Conservation (phyloP, 2,797 vertebrate species). For the Hoplostethus atlanticus region DNA sequence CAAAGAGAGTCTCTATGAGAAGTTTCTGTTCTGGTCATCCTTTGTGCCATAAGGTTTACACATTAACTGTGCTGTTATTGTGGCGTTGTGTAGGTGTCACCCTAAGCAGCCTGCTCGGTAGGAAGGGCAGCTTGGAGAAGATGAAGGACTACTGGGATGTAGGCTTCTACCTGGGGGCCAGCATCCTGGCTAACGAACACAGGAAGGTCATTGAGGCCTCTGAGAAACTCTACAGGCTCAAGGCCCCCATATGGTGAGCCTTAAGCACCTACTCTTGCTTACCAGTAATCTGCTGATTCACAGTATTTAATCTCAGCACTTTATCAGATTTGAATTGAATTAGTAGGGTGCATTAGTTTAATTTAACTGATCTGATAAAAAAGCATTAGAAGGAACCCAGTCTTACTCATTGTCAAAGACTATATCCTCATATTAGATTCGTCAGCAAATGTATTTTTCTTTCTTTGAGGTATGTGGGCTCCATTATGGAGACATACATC, state of each 20-base stretch:
- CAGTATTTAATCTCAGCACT: not conserved
- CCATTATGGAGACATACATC: conserved; percentile 93
- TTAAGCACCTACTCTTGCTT: not conserved
- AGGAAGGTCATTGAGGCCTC: conserved; percentile 90
- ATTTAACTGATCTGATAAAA: not conserved
- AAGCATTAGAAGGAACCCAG: not conserved
- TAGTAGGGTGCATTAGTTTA: too few species aligned
- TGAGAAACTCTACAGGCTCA: conserved; percentile 92
- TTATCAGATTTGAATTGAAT: too few species aligned
- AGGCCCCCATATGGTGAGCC: conserved; percentile 90
- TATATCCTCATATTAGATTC: too few species aligned
- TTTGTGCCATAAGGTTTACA: not conserved
- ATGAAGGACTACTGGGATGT: conserved; percentile 95
- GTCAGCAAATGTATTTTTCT: not conserved
- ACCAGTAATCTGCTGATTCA: not conserved
- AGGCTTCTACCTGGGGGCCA: conserved; percentile 92
- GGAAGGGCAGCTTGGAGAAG: conserved; percentile 91
- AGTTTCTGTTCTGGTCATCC: not conserved
- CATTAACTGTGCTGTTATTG: not conserved
- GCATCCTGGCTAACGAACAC: conserved; percentile 88
- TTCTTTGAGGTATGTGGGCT: conserved; percentile 87
- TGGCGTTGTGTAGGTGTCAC: conserved; percentile 85
- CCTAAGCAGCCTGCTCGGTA: conserved; percentile 89
- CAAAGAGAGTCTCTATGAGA: not conserved
- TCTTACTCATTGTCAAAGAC: not conserved